phyloP scores from a whole-genome alignment of 2,797 vertebrate genomes.

The Botia almorhae region DNA sequence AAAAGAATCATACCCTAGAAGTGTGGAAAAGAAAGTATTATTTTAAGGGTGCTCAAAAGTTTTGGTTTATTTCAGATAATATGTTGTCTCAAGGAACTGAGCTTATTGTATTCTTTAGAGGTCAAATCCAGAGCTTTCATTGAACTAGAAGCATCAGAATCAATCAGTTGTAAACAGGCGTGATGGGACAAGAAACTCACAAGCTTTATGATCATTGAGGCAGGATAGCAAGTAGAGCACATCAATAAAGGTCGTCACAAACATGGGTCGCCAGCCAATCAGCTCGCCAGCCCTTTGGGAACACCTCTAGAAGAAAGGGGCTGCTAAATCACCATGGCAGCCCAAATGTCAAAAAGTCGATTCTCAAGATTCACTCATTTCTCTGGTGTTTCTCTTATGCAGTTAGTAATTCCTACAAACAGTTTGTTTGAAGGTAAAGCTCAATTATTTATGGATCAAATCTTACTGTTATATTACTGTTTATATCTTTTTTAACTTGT shows the following conservation, averaged over 20 bases:
- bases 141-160: slow-evolving; percentile 35
- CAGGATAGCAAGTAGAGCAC: slow-evolving; percentile 27
- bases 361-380: not conserved
- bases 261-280: slow-evolving; percentile 39
- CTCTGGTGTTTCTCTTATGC: not conserved
- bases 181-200: slow-evolving; percentile 40
- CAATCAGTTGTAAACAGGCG: slow-evolving; percentile 37
- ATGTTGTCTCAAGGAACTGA: not conserved
- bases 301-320: slow-evolving; percentile 17
- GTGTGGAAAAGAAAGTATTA: not conserved
- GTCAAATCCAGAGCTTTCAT: slow-evolving; percentile 17
- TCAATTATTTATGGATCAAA: not conserved
- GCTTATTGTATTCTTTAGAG: not conserved
- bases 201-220: slow-evolving; percentile 25
- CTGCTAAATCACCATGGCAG: slow-evolving; percentile 6
- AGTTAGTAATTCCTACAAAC: not conserved
- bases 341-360: not conserved
- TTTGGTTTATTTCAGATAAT: not conserved
- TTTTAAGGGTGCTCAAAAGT: not conserved
- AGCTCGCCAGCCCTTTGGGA: slow-evolving; percentile 13
- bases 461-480: not conserved
- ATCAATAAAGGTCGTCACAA: slow-evolving; percentile 10
- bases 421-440: not conserved
- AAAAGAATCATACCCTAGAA: not conserved
- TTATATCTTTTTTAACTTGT: too few species aligned